Base-by-base conservation (phyloP, 2,888 invertebrate species). In the Eupithecia pulchellata region DNA sequence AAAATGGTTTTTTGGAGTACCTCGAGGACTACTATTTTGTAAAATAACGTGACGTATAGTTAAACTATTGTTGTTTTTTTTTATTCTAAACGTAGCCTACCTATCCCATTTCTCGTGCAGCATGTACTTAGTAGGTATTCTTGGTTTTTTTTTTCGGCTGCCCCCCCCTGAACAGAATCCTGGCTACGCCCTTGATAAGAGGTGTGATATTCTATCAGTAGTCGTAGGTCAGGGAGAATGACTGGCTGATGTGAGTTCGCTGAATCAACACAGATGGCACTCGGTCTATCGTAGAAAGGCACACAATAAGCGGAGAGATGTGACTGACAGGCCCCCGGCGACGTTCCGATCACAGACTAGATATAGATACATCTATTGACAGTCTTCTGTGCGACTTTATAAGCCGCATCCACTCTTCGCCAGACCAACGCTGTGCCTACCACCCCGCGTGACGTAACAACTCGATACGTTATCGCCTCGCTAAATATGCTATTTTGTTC, bases 301-400 rank as follows among this genome's bases (percentile, higher is more conserved):
- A 93, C 93, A 89, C 92, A 89, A 90, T 92, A 93, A 93, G 93
- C 93, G 91, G 91, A 92, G 89, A 91, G 89, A 89, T 91, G 91
- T 91, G 91, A 91, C 89, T 89, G 90, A 85, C 83, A 86, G 93
- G 92, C 93, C 93, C 93, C 93, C 92, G 93, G 93, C 93, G 92
- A 91, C 90, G 89, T 88, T 92, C 91, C 89, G 92, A 93, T 93
- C 92, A 93, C 93, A 93, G 93, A 93, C 93, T 93, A 93, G 93
- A 92, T 91, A 92, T 92, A 93, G 92, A 92, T 91, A 92, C 80
- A 91, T 88, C 89, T 92, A 93, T 88, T 85, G 89, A 92, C 92
- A 92, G 93, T 92, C 92, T 92, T 93, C 90, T 82, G 84, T 89
- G 90, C 72, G 67, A 73, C 73, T 73, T 73, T 73, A 68, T 69